Base-by-base conservation (phyloP, 2,888 invertebrate genomes). In the Fabriciana adippe region DNA sequence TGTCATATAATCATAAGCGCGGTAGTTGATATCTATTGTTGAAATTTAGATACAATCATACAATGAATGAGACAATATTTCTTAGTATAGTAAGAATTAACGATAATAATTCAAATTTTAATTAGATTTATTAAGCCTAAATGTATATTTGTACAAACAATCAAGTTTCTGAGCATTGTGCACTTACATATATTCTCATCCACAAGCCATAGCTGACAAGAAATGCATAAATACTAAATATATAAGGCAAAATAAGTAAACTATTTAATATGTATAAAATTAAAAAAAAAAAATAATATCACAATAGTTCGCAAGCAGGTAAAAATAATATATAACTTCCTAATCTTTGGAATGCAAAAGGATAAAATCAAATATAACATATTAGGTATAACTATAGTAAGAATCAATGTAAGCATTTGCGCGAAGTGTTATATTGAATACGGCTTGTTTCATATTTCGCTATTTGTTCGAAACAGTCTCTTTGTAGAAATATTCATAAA, bases 231-330 rank as follows among this genome's bases (percentile, higher is more conserved):
- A 57, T 47, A 65, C 18, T 55, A 63, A 21, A 35, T 51, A 66
- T 59, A 48, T 65, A 68, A 69, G 16, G 26, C 11, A 26, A 26
- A 59, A 59, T 47, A 48, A 59, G 48, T 59, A 47, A 8, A 59
- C 16, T 59, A 6, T 13, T 35, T 61, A 31, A 21, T 15, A 18
- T 18, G 18, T 53, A 61, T 41, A 51, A 51, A 61, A 18, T n/a
- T 41, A 61, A 51, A 48, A 51, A 21, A 65, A 72, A 70, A 73
- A n/a, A n/a, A n/a, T n/a, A n/a, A 73, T 75, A 75, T 75, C 75
- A 75, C 75, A 75, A 72, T 68, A 62, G 56, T 65, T 31, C 21
- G 63, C 31, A 47, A 48, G 59, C 62, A 72, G 47, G 51, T 18
- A n/a, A 41, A 31, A 16, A 15, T 4, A 26, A 26, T 26, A 21